phyloP scores from a whole-genome alignment of 2,113 vertebrate species.

The Varanus komodoensis region DNA sequence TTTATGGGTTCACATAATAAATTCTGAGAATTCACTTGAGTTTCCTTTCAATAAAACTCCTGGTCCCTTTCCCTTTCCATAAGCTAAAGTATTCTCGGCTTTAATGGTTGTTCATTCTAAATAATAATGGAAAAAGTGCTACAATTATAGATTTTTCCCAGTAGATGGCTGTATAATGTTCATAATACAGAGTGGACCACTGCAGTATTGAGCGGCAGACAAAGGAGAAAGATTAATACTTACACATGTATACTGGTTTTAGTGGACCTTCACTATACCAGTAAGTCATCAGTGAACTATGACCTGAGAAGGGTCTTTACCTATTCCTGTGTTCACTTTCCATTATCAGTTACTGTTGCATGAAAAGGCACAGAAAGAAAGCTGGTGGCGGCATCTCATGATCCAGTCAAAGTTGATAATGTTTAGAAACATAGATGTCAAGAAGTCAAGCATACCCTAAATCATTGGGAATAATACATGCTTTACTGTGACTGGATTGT shows the following conservation, averaged over 20 bases:
- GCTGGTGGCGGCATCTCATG: rapidly evolving
- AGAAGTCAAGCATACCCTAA: constrained; percentile 54
- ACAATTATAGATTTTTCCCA: constrained; percentile 55
- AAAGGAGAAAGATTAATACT: constrained; percentile 11
- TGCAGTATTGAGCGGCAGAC: background rate
- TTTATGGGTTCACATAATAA: background rate
- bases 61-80: background rate
- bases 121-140: background rate
- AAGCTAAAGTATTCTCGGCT: background rate
- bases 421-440: background rate
- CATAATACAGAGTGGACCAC: background rate
- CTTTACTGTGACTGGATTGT: background rate
- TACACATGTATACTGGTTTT: background rate
- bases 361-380: constrained; percentile 36
- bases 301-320: background rate
- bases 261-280: background rate
- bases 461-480: background rate
- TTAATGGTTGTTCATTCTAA: background rate
- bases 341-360: constrained; percentile 15
- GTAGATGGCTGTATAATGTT: constrained; percentile 71
- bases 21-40: background rate
- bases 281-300: background rate
- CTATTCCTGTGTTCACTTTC: background rate
- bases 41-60: background rate
- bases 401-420: constrained; percentile 52